These are phyloP conservation scores for Pristionchus mayeri DNA, from an alignment of 2,888 invertebrate genomes.

Conservation along the genomic window DNA sequence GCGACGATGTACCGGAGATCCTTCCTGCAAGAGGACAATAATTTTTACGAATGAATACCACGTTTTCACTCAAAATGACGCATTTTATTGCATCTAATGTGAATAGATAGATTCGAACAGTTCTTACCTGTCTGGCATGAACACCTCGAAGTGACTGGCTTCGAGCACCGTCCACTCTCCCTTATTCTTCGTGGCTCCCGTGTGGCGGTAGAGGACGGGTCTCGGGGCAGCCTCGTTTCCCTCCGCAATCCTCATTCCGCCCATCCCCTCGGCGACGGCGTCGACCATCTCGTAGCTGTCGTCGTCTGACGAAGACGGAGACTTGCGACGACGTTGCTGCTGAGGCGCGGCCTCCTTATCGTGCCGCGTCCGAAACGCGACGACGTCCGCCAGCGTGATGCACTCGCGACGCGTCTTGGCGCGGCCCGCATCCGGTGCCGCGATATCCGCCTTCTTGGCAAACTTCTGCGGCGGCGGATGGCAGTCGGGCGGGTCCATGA, in stretches of 20 bases:
- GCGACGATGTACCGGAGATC: conserved; percentile 5
- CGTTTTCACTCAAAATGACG: too few relatives aligned
- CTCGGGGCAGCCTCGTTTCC: background rate
- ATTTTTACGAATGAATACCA: too few relatives aligned
- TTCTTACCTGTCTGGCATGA: conserved; percentile 15
- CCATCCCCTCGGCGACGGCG: background rate
- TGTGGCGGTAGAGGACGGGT: background rate
- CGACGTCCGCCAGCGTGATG: background rate
- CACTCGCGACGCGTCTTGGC: background rate
- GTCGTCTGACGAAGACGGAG: background rate
- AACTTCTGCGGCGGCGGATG: background rate
- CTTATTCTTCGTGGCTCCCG: background rate
- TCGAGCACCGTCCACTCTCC: background rate
- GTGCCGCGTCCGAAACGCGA: background rate
- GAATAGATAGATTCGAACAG: too few relatives aligned
- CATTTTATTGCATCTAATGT: too few relatives aligned
- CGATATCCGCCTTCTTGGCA: background rate
- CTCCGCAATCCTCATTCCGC: background rate
- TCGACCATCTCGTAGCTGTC: conserved; percentile 3
- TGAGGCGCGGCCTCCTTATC: background rate
- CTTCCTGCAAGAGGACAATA: too few relatives aligned
- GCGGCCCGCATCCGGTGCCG: background rate
- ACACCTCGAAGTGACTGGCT: conserved; percentile 13
- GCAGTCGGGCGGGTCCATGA: background rate
- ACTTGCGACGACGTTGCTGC: background rate